A percentile compares a stretch with the other conserved stretches of the same genome.
Conservation (phyloP, 2,797 vertebrate species). For the Anableps anableps region DNA sequence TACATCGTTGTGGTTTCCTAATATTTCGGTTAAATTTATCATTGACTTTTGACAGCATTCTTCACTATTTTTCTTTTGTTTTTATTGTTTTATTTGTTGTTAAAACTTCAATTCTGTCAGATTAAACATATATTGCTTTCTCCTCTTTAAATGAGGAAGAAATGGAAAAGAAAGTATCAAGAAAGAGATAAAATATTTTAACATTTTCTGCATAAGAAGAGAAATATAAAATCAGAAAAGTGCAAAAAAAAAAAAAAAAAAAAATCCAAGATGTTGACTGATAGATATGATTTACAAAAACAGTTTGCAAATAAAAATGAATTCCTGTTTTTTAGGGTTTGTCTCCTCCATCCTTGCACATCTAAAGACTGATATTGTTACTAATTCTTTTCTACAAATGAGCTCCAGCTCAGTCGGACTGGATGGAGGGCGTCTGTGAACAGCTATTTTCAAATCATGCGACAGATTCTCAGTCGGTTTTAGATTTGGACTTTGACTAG, state of each 20-base stretch:
- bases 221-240: neutral
- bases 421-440: too few relatives aligned
- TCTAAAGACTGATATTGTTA: too few relatives aligned
- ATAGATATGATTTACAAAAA: neutral
- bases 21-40: neutral
- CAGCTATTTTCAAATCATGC: too few relatives aligned
- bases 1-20: neutral
- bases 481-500: too few relatives aligned
- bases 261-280: neutral
- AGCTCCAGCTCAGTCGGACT: too few relatives aligned
- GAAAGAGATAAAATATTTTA: neutral
- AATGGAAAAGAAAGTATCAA: too few relatives aligned
- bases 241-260: neutral
- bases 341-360: too few relatives aligned
- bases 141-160: too few relatives aligned
- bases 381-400: too few relatives aligned
- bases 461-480: too few relatives aligned
- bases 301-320: neutral
- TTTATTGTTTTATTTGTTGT: neutral
- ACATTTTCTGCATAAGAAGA: neutral
- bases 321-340: too few relatives aligned
- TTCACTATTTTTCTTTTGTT: neutral
- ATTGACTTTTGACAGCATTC: neutral
- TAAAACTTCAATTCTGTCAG: neutral
- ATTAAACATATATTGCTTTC: neutral